These are phyloP conservation scores for Acanthoscelides obtectus DNA, from an alignment of 2,888 invertebrate species.

Conservation along the genomic window DNA sequence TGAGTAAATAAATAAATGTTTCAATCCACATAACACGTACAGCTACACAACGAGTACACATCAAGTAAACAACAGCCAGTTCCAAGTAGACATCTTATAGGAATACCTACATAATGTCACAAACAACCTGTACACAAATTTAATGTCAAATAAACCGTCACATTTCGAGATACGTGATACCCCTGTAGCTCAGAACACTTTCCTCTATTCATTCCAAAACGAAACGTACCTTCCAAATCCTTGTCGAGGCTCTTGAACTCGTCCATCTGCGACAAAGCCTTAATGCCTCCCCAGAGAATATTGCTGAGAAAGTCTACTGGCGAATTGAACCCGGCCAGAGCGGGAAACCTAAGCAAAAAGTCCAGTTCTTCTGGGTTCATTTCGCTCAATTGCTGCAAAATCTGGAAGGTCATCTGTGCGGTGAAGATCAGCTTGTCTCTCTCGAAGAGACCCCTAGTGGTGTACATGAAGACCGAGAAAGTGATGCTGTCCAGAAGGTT, in stretches of 20 bases:
- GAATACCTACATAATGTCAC: no score
- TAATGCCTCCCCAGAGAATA: slow-evolving; percentile 86
- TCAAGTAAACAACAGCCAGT: no score
- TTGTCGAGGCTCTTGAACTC: slow-evolving; percentile 82
- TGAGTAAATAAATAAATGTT: no score
- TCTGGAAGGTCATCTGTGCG: slow-evolving; percentile 72
- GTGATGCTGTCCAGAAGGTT: slow-evolving; percentile 85
- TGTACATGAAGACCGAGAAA: slow-evolving; percentile 81
- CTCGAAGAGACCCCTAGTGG: slow-evolving; percentile 86
- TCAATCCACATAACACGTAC: no score
- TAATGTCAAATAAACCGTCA: no score
- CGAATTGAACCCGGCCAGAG: slow-evolving; percentile 65
- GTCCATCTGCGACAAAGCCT: slow-evolving; percentile 68
- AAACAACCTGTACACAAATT: no score
- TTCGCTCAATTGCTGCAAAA: slow-evolving; percentile 60
- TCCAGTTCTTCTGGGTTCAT: slow-evolving; percentile 75
- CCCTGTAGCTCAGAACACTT: no score
- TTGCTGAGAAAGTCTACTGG: slow-evolving; percentile 82
- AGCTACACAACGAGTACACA: no score
- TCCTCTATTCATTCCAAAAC: no score
- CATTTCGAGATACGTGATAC: no score
- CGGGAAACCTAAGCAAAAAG: slow-evolving; percentile 81
- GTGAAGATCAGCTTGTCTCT: slow-evolving; percentile 87
- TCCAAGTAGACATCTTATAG: no score
- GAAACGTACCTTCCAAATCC: slow-evolving; percentile 68